These are phyloP conservation scores for Pseudomyrmex dendroicus DNA, from an alignment of 1,140 invertebrate species.

Conservation along the genomic window DNA sequence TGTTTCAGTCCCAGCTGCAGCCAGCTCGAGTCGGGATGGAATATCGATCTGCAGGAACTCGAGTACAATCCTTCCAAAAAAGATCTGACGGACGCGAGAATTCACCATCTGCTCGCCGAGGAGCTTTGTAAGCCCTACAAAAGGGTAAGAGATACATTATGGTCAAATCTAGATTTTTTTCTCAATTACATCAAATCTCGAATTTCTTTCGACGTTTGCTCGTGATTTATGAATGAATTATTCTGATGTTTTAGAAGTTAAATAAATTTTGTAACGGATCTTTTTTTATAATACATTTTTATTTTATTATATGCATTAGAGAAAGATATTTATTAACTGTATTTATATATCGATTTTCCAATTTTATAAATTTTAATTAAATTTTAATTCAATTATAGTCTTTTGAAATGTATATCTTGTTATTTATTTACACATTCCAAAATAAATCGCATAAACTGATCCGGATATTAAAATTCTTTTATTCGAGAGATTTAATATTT, in stretches of 20 bases:
- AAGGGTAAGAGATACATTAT: conserved; percentile 87
- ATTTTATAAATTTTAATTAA: background rate
- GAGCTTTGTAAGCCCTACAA: conserved; percentile 95
- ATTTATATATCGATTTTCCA: background rate
- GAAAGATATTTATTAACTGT: background rate
- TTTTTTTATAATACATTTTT: too few relatives aligned
- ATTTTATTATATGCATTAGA: background rate
- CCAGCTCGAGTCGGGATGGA: conserved; percentile 93
- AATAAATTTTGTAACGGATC: background rate
- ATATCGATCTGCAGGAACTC: conserved; percentile 96
- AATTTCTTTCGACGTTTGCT: background rate
- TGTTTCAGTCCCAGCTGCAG: conserved; percentile 90
- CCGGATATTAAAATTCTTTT: too few relatives aligned
- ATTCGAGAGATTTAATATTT: background rate
- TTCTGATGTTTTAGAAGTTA: conserved; percentile 23
- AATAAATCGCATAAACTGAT: too few relatives aligned
- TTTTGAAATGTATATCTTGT: too few relatives aligned
- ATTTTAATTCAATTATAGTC: background rate
- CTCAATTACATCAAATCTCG: background rate
- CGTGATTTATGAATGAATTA: background rate
- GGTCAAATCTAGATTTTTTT: background rate
- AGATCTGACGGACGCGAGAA: conserved; percentile 95
- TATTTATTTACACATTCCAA: background rate
- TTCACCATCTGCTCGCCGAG: conserved; percentile 96
- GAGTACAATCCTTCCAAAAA: conserved; percentile 96